Evolutionary conservation across 1,140 invertebrate genomes (phyloP).

Genomic region (Hypothenemus hampei): DNA sequence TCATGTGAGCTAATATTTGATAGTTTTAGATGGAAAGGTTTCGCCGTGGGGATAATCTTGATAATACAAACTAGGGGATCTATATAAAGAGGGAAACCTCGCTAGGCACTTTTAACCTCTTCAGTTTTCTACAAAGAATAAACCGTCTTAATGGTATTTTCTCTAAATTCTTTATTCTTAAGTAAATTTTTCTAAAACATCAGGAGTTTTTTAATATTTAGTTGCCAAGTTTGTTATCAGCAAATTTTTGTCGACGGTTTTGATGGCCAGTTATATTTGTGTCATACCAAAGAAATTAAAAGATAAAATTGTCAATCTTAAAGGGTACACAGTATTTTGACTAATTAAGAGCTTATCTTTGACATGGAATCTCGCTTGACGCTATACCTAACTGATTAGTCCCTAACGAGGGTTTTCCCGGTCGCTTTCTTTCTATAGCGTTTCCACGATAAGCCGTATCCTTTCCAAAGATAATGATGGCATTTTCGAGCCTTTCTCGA

Average conservation of each 20-base stretch:
- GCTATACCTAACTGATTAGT: constrained; percentile 16
- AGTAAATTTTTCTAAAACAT: no score
- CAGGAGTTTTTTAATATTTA: no score
- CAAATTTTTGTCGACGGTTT: no score
- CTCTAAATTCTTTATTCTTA: no score
- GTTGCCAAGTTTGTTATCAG: no score
- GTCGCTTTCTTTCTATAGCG: background rate
- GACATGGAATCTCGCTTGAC: constrained; percentile 2
- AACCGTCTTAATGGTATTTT: no score
- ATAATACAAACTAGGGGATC: background rate
- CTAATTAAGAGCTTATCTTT: constrained; percentile 19
- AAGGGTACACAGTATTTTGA: constrained; percentile 8
- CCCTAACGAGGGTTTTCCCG: constrained; percentile 18
- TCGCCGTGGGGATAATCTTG: constrained; percentile 9
- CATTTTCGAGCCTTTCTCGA: constrained; percentile 10
- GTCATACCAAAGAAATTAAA: no score
- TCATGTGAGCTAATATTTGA: constrained; percentile 14
- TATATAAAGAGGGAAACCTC: background rate
- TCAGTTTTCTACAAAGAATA: background rate
- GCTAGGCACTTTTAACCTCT: background rate
- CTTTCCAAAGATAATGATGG: constrained; percentile 8
- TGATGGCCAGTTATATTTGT: no score
- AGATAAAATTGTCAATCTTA: constrained; percentile 14
- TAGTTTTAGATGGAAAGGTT: constrained; percentile 14
- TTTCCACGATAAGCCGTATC: constrained; percentile 9